These are phyloP conservation scores for Pseudomyrmex pallidus DNA, from an alignment of 1,140 invertebrate genomes.

Conservation along the genomic window DNA sequence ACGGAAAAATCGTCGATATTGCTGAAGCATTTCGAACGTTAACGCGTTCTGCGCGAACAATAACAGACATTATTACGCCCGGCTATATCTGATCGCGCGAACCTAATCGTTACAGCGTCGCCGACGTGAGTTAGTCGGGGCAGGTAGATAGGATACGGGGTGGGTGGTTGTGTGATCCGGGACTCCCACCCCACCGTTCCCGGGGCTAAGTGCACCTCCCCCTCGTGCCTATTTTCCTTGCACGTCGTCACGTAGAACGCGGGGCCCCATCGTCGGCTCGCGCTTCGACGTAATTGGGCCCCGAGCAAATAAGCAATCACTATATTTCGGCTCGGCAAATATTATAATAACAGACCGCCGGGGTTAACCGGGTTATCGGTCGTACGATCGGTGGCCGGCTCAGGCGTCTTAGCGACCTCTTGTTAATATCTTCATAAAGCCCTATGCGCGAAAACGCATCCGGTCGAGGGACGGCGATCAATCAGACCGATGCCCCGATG, in stretches of 20 bases:
- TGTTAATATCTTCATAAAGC: constrained; percentile 71
- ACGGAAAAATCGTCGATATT: constrained; percentile 59
- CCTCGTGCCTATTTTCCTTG: constrained; percentile 29
- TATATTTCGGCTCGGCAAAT: constrained; percentile 81
- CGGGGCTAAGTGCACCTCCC: constrained; percentile 31
- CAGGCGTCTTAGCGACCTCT: constrained; percentile 75
- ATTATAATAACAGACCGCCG: constrained; percentile 79
- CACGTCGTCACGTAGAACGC: constrained; percentile 49
- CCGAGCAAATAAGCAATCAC: constrained; percentile 80
- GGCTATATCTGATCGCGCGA: constrained; percentile 62
- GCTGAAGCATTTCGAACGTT: constrained; percentile 53
- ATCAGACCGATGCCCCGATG: constrained; percentile 8
- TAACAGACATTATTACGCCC: constrained; percentile 59
- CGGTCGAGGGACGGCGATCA: constrained; percentile 19
- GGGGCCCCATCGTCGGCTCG: constrained; percentile 37
- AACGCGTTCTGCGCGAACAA: constrained; percentile 43
- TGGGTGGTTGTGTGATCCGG: constrained; percentile 39
- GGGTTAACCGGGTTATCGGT: constrained; percentile 79
- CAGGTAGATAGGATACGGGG: constrained; percentile 56
- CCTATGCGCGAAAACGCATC: constrained; percentile 37
- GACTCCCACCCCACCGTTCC: not conserved
- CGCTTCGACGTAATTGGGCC: constrained; percentile 74
- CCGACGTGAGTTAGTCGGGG: constrained; percentile 13
- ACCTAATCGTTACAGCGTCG: constrained; percentile 64
- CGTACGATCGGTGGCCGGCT: constrained; percentile 73